Conservation (phyloP, 2,797 vertebrate species). For the Dryobates pubescens region DNA sequence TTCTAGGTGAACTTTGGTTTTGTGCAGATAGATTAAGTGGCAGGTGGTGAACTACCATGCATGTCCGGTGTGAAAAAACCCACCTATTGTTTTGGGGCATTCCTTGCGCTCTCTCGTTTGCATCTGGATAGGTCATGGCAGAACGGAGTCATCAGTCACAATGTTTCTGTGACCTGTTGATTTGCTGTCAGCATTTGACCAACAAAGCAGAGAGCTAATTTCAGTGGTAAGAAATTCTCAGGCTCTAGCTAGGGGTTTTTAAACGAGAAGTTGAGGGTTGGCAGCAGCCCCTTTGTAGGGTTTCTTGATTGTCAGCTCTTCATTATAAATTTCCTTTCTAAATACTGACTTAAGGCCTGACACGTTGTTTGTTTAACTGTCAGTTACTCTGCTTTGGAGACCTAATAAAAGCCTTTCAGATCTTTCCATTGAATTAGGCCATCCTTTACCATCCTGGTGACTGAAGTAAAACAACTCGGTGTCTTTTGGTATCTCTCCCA, state of each 20-base stretch:
- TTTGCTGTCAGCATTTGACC: slow-evolving; percentile 8
- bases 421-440: slow-evolving; percentile 65
- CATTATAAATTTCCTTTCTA: slow-evolving; percentile 67
- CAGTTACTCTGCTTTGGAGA: slow-evolving; percentile 48
- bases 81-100: neutral
- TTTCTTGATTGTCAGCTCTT: slow-evolving; percentile 61
- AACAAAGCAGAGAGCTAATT: slow-evolving; percentile 26
- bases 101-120: neutral
- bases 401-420: slow-evolving; percentile 67
- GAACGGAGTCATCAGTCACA: neutral
- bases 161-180: neutral
- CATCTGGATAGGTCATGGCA: neutral
- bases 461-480: slow-evolving; percentile 1
- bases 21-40: neutral
- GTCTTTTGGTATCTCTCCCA: neutral
- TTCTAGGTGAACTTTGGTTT: neutral
- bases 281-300: slow-evolving; percentile 17
- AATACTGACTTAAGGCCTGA: slow-evolving; percentile 67
- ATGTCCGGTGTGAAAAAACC: neutral
- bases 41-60: neutral
- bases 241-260: neutral
- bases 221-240: neutral
- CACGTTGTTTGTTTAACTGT: slow-evolving; percentile 67
- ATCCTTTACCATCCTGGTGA: slow-evolving; percentile 31
- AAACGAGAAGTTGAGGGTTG: neutral